Evolutionary conservation across 2,888 invertebrate species (phyloP).

Genomic region (Reticulitermes lucifugus): DNA sequence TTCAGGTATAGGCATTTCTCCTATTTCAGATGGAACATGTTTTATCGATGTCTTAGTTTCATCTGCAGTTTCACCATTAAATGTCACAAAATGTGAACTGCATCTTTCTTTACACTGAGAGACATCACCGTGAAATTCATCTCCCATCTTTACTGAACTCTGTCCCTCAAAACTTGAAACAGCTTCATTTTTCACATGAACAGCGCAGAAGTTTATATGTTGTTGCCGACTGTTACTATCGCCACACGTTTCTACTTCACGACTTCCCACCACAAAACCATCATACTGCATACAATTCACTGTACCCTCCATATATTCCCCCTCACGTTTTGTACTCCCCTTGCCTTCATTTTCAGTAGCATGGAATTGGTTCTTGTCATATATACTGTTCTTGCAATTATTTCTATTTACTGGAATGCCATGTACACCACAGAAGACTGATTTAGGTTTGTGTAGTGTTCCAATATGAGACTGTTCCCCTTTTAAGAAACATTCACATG

Average conservation of each 20-base stretch:
- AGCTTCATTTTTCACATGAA: neutral
- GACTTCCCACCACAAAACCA: neutral
- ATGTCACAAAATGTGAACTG: neutral
- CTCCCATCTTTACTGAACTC: neutral
- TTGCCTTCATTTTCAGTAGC: neutral
- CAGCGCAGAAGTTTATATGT: neutral
- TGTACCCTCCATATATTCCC: neutral
- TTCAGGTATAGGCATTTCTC: neutral
- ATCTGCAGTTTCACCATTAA: neutral
- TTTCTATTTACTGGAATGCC: neutral
- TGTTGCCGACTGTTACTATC: neutral
- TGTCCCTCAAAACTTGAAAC: neutral
- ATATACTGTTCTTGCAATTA: neutral
- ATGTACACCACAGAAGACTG: neutral
- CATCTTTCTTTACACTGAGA: neutral
- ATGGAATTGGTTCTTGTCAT: neutral
- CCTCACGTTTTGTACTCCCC: neutral
- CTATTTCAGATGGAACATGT: neutral
- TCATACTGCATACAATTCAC: neutral
- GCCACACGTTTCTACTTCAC: neutral
- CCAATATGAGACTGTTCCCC: neutral
- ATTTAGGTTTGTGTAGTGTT: neutral
- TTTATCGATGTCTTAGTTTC: neutral
- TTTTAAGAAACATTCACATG: neutral
- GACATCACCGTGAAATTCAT: neutral